phyloP scores from a whole-genome alignment of 92 coral and sea anemone species.

The Actinernus sp. region DNA sequence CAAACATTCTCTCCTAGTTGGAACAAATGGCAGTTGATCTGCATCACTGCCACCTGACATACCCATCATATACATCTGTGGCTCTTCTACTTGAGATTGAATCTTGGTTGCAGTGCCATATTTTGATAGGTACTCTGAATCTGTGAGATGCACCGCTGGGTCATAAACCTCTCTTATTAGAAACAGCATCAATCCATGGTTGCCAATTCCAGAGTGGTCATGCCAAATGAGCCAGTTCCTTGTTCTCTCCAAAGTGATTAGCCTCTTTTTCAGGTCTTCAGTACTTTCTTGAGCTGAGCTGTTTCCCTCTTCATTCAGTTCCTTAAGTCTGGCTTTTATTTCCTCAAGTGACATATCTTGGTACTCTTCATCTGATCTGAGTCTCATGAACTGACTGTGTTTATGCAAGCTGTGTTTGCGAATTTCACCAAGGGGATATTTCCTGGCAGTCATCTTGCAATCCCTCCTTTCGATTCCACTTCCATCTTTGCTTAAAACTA shows the following conservation, averaged over 20 bases:
- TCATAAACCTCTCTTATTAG: slow-evolving; percentile 26
- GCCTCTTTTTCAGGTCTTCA: too few species aligned
- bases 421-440: slow-evolving; percentile 12
- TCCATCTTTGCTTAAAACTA: too few species aligned
- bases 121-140: background rate
- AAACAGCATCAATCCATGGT: slow-evolving; percentile 33
- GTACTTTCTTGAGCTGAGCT: slow-evolving; percentile 3
- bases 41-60: slow-evolving; percentile 1
- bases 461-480: slow-evolving; percentile 1
- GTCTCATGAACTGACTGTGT: slow-evolving; percentile 3
- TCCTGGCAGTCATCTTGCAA: slow-evolving; percentile 8
- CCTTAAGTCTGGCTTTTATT: background rate
- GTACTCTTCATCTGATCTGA: slow-evolving; percentile 3
- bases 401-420: slow-evolving; percentile 1
- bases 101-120: background rate
- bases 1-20: slow-evolving; percentile 23
- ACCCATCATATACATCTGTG: slow-evolving; percentile 32
- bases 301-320: background rate
- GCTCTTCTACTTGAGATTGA: slow-evolving; percentile 18
- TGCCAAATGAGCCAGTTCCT: slow-evolving; percentile 34
- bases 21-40: slow-evolving; percentile 14
- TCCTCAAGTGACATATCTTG: background rate
- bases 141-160: slow-evolving; percentile 22
- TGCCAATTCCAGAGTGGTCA: slow-evolving; percentile 26
- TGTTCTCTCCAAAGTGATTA: background rate